Percentiles rank a stretch among this genome's conserved stretches.
phyloP scores from a whole-genome alignment of 2,888 invertebrate genomes.

The Archips crataeganus region DNA sequence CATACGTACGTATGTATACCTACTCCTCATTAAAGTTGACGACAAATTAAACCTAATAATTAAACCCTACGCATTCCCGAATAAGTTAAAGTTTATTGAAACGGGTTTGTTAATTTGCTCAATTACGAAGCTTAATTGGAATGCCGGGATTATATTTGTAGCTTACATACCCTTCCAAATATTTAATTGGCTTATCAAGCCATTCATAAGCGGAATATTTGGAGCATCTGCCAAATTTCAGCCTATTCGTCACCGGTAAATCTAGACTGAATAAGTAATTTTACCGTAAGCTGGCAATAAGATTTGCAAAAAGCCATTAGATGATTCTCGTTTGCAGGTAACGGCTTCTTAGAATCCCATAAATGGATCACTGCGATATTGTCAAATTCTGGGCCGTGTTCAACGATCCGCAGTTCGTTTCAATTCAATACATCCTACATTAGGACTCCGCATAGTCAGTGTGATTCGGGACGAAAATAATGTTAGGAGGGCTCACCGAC shows the following conservation, averaged over 20 bases:
- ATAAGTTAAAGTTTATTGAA: constrained; percentile 32
- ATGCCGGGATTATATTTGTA: constrained; percentile 25
- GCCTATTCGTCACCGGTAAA: constrained; percentile 4
- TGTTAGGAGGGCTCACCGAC: constrained; percentile 48
- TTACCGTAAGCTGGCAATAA: neutral
- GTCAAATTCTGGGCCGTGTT: constrained; percentile 34
- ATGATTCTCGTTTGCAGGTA: neutral
- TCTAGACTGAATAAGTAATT: constrained; percentile 18
- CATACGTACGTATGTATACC: neutral
- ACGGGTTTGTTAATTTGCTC: constrained; percentile 36
- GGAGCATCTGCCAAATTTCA: constrained; percentile 8
- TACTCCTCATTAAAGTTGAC: neutral
- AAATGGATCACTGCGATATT: constrained; percentile 16
- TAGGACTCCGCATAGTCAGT: constrained; percentile 45
- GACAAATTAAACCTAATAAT: constrained; percentile 15
- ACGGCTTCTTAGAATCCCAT: neutral
- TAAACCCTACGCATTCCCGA: constrained; percentile 8
- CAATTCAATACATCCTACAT: constrained; percentile 36
- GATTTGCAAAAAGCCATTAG: neutral
- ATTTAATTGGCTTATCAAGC: constrained; percentile 32
- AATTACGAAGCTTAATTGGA: constrained; percentile 36
- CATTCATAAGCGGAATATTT: constrained; percentile 26
- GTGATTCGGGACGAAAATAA: constrained; percentile 45
- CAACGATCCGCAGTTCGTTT: constrained; percentile 39
- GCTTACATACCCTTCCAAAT: constrained; percentile 18